Evolutionary conservation across 2,797 vertebrate genomes (phyloP), one percentile per base, ranked within the genome.

Genomic region (Coccyzus lansbergi): DNA sequence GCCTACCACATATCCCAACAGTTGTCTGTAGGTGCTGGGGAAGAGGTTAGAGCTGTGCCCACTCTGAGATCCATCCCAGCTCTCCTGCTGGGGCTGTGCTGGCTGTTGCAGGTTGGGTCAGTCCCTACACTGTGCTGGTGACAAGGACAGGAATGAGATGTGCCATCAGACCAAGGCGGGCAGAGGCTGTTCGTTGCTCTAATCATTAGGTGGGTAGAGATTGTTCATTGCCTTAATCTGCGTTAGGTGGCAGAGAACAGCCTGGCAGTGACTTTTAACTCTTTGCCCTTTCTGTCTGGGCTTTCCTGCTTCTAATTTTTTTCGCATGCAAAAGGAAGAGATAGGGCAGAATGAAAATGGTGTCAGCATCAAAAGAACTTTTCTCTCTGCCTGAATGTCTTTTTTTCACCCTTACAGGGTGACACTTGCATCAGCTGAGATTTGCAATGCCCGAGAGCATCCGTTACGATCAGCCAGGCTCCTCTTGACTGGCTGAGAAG

Each of bases 401-500:
- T 74, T 78, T 82, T 59, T 84, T 62, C n/a, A 9, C 29, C 51
- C 56, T 42, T 22, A 7, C 38, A 49, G 48, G 55, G 51, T 5
- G 72, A 49, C 10, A 19, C 60, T 77, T 92, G 79, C 51, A 34
- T 46, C 15, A 10, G 86, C 34, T 0, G 2, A n/a, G 3, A 7
- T 60, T 68, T 70, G 74, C 40, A 48, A 46, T 42, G 48, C 79
- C 65, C 67, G 46, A 58, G 56, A 96, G 42, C 8, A 2, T 51
- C 79, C 10, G 3, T 52, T 36, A 14, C 77, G 72, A 60, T 56
- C 34, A 89, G 83, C 46, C 86, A 91, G 65, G 68, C 86, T 94
- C 83, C 89, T 92, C 84, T 65, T 80, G 68, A 52, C 29, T 20
- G 76, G 34, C 76, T 86, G 86, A 89, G 83, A 94, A 89, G 83